phyloP scores from a whole-genome alignment of 2,113 vertebrate genomes.

The Hypanus sabinus region DNA sequence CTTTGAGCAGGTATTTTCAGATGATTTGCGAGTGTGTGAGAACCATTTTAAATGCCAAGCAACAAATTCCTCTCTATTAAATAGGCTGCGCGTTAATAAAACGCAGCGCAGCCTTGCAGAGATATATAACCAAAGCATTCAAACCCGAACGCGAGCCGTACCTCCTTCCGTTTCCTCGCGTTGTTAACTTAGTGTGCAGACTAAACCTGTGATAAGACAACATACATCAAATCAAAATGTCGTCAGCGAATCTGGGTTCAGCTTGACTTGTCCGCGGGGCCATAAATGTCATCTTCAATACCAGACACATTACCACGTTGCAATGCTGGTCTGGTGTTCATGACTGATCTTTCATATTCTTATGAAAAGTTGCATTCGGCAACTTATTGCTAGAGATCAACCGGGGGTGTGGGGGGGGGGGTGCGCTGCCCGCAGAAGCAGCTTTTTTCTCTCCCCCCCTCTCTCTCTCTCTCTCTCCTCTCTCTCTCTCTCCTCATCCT shows the following conservation, averaged over 20 bases:
- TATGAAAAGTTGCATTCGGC: background rate
- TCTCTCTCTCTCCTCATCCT: no score
- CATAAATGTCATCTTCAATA: background rate
- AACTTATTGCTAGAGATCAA: no score
- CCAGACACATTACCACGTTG: background rate
- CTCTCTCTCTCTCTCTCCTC: no score
- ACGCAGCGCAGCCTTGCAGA: background rate
- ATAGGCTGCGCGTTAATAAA: background rate
- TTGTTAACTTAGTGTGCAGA: background rate
- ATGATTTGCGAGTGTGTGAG: background rate
- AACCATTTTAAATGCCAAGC: background rate
- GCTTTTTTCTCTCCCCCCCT: no score
- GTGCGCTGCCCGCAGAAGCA: background rate
- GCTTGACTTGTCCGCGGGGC: background rate
- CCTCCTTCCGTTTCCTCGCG: background rate
- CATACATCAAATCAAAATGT: background rate
- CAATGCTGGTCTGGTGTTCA: background rate
- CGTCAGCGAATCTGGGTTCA: background rate
- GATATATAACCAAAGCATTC: background rate
- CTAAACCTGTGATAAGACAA: background rate
- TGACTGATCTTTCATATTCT: background rate
- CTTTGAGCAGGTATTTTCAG: background rate
- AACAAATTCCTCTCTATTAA: no score
- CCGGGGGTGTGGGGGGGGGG: no score
- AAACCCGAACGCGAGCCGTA: background rate